Evolutionary conservation across 2,888 invertebrate species (phyloP).

Genomic region (Uloborus plumipes): DNA sequence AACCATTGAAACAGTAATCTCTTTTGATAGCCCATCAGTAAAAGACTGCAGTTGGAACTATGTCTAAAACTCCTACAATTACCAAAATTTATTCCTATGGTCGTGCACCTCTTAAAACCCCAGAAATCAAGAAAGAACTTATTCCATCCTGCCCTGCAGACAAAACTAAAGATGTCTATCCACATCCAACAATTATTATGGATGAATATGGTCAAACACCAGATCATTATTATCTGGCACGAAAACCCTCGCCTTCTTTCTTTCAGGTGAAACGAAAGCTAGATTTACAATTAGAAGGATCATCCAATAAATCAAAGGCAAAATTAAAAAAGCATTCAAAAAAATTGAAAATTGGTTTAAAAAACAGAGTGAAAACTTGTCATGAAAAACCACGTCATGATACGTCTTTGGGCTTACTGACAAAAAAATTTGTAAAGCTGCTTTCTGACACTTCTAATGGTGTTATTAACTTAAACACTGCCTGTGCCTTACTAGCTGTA

Average conservation of each 20-base stretch:
- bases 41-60: too few relatives aligned
- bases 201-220: slow-evolving; percentile 64
- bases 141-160: slow-evolving; percentile 9
- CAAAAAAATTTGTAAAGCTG: slow-evolving; percentile 93
- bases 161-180: slow-evolving; percentile 15
- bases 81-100: slow-evolving; percentile 2
- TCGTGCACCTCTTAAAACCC: slow-evolving; percentile 28
- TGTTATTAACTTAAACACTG: slow-evolving; percentile 72
- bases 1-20: too few relatives aligned
- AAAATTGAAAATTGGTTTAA: too few relatives aligned
- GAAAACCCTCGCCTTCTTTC: slow-evolving; percentile 35
- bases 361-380: background rate
- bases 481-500: slow-evolving; percentile 72
- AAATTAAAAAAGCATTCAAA: too few relatives aligned
- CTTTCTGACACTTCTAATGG: slow-evolving; percentile 90
- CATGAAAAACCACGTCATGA: slow-evolving; percentile 82
- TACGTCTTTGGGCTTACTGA: slow-evolving; percentile 93
- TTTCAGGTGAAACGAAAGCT: slow-evolving; percentile 82
- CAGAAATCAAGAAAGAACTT: slow-evolving; percentile 32
- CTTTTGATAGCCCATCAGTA: too few relatives aligned
- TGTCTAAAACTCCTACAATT: too few relatives aligned
- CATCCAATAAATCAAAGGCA: background rate
- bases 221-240: slow-evolving; percentile 63
- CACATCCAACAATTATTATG: slow-evolving; percentile 54
- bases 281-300: slow-evolving; percentile 75